Percentiles rank a stretch among this genome's conserved stretches.
phyloP scores from a whole-genome alignment of 1,140 invertebrate genomes.

The Drosophila parvula region DNA sequence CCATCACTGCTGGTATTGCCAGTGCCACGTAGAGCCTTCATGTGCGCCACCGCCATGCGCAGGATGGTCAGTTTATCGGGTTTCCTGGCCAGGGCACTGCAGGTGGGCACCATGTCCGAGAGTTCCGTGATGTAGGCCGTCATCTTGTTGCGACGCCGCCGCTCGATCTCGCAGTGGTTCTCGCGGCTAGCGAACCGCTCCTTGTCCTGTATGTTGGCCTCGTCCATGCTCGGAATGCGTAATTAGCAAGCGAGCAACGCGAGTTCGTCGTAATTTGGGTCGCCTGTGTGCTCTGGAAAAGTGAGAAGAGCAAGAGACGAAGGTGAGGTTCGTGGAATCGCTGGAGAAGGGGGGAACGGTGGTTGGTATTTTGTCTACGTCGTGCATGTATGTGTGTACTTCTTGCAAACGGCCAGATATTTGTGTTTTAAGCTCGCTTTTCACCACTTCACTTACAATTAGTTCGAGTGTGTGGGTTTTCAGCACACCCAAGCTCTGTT shows the following conservation, averaged over 20 bases:
- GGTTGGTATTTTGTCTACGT: conserved; percentile 77
- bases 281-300: conserved; percentile 61
- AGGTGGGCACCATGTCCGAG: conserved; percentile 99
- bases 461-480: background rate
- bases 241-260: conserved; percentile 54
- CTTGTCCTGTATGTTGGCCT: conserved; percentile 97
- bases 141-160: conserved; percentile 99
- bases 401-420: conserved; percentile 17
- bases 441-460: conserved; percentile 12
- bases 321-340: conserved; percentile 34
- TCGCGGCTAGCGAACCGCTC: conserved; percentile 98
- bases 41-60: conserved; percentile 99
- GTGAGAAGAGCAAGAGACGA: conserved; percentile 9
- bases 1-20: conserved; percentile 97
- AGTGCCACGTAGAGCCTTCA: conserved; percentile 95
- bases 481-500: conserved; percentile 21
- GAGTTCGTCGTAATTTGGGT: conserved; percentile 62
- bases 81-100: conserved; percentile 97
- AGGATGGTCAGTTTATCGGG: conserved; percentile 99
- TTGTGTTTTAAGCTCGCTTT: conserved; percentile 1
- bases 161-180: conserved; percentile 99
- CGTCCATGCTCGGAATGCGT: conserved; percentile 88
- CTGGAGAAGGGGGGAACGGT: conserved; percentile 39
- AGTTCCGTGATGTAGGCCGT: conserved; percentile 99
- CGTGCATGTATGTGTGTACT: conserved; percentile 37